Percentiles rank a stretch among this genome's conserved stretches.
Evolutionary conservation across 2,797 vertebrate genomes (phyloP).

Genomic region (Adelosebastes latens): DNA sequence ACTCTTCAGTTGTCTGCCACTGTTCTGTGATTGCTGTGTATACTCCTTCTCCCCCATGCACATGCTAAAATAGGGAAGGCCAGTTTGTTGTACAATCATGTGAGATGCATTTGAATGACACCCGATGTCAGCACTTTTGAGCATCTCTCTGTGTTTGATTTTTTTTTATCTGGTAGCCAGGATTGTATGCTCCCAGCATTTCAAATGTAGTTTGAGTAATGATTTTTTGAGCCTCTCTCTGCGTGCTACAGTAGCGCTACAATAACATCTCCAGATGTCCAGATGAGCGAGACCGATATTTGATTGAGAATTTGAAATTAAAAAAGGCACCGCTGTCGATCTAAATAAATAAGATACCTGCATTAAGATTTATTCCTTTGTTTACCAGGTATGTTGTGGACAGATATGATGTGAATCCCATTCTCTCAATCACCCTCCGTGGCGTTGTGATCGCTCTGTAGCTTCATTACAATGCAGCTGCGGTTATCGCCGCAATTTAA

Average conservation of each 20-base stretch:
- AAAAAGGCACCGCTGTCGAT: neutral
- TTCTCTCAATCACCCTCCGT: conserved; percentile 32
- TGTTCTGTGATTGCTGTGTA: conserved; percentile 45
- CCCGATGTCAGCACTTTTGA: conserved; percentile 69
- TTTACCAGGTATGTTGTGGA: conserved; percentile 42
- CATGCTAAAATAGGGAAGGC: conserved; percentile 36
- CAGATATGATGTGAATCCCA: conserved; percentile 30
- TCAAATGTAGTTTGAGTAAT: conserved; percentile 56
- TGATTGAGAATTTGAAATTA: conserved; percentile 47
- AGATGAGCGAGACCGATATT: conserved; percentile 21
- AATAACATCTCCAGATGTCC: conserved; percentile 49
- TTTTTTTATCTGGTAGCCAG: conserved; percentile 37
- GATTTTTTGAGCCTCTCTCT: conserved; percentile 43
- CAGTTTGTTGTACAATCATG: conserved; percentile 59
- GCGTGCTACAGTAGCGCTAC: conserved; percentile 21
- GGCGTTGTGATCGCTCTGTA: conserved; percentile 29
- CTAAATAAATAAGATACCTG: conserved; percentile 35
- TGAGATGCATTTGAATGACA: conserved; percentile 71
- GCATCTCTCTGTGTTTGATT: conserved; percentile 53
- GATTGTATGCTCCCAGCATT: conserved; percentile 60
- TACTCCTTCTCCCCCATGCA: conserved; percentile 31
- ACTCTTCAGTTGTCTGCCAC: conserved; percentile 43
- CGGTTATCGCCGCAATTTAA: conserved; percentile 53
- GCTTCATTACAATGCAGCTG: conserved; percentile 62
- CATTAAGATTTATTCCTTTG: conserved; percentile 21